A percentile compares a stretch with the other conserved stretches of the same genome.
These are phyloP conservation scores for Caenorhabditis elegans DNA, from an alignment of 1,140 invertebrate genomes.

Conservation along the genomic window DNA sequence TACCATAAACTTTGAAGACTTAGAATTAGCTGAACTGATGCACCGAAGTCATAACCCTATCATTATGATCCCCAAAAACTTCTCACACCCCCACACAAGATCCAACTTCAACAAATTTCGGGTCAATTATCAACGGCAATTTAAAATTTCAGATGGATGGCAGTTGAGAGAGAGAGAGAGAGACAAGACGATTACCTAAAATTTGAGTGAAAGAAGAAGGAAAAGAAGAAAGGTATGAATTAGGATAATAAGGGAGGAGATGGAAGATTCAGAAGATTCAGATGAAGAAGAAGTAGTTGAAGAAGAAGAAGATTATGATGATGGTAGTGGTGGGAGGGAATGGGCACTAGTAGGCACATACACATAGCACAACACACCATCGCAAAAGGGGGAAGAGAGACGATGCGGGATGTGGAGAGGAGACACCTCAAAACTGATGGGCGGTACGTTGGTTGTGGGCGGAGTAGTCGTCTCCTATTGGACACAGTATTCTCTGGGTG, in stretches of 20 bases:
- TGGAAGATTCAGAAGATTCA: not conserved
- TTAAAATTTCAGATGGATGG: not conserved
- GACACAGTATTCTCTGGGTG: not conserved
- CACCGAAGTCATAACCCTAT: no score
- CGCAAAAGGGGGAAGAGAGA: not conserved
- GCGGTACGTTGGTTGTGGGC: not conserved
- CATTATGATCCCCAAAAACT: no score
- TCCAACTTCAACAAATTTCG: not conserved
- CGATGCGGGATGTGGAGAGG: not conserved
- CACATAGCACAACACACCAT: constrained; percentile 30
- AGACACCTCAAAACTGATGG: constrained; percentile 5
- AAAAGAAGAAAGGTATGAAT: constrained; percentile 8
- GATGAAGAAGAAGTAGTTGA: not conserved
- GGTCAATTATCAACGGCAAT: constrained; percentile 4
- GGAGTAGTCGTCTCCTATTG: not conserved
- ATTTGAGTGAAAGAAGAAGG: not conserved
- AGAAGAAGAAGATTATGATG: not conserved
- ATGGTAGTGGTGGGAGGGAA: not conserved
- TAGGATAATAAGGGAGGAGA: constrained; percentile 22
- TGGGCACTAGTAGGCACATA: not conserved
- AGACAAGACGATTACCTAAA: not conserved
- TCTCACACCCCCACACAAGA: not conserved
- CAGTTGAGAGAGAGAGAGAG: not conserved
- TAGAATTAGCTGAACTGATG: no score
- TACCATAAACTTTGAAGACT: no score